Base-by-base conservation (phyloP, 2,113 vertebrate genomes). In the Ailurus styani region DNA sequence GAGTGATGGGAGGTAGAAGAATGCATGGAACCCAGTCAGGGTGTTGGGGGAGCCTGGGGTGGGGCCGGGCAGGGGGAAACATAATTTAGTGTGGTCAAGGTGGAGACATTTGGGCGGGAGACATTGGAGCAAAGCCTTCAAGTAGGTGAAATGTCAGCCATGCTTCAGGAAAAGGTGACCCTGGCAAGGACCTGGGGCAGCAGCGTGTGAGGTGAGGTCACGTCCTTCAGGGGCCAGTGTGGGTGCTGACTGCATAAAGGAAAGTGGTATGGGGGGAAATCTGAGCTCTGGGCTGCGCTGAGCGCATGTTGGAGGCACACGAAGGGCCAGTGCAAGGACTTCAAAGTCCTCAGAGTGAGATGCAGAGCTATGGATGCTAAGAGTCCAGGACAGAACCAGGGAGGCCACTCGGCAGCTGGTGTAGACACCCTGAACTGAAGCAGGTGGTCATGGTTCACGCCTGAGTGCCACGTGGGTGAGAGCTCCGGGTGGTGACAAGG, bases 281-380 rank as follows among this genome's bases (percentile, higher is more conserved):
- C 31, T 7, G 73, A 12, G 3, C 1, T 7, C 7, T 13, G 2
- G 70, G 14, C 27, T 27, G 52, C 10, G 2, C 4, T 0, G 31
- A 17, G 7, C 6, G 10, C 62, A 1, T 20, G 17, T 3, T 0
- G 31, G 6, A 1, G 15, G 5, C 11, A 6, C 20, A 2, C 0
- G 1, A 9, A 68, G 21, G 27, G 25, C 13, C 47, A 0, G 34
- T 31, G 50, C 25, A 5, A 42, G 27, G 73, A 18, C 54, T 40
- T 23, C 3, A 3, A 8, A 0, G 8, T 29, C 72, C 0, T 0
- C 4, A 1, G 21, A 52, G 50, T 0, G 11, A 34, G 25, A n/a
- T 5, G 25, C n/a, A n/a, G 2, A 21, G 25, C 12, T 66, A 7
- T 78, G 66, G 34, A 2, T 13, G 20, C 29, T 3, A 10, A 23